Evolutionary conservation across 2,888 invertebrate genomes (phyloP).

Genomic region (Sesamia inferens): DNA sequence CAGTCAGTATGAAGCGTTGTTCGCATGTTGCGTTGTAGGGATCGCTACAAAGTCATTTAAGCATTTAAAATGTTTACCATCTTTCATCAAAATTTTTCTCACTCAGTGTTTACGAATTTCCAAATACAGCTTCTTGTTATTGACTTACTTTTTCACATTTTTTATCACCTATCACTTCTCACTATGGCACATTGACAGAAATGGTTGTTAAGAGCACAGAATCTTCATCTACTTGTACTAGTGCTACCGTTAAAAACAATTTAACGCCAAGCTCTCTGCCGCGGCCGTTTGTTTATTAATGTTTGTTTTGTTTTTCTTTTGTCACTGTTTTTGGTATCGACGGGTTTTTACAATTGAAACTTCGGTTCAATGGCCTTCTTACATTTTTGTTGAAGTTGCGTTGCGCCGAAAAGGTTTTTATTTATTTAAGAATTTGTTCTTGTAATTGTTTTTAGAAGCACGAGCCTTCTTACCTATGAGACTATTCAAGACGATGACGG

Average conservation of each 20-base stretch:
- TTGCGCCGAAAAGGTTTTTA: constrained; percentile 4
- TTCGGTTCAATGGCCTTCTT: constrained; percentile 51
- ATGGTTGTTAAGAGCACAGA: constrained; percentile 31
- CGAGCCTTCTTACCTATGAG: not conserved
- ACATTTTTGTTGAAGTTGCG: constrained; percentile 21
- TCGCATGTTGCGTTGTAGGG: too few species aligned
- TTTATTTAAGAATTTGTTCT: constrained; percentile 15
- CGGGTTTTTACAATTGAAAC: constrained; percentile 26
- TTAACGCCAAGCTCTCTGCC: constrained; percentile 48
- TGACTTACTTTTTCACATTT: not conserved
- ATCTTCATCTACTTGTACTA: constrained; percentile 23
- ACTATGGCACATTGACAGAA: constrained; percentile 13
- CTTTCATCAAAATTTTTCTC: constrained; percentile 14
- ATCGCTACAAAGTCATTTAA: too few species aligned
- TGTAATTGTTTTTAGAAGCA: constrained; percentile 9
- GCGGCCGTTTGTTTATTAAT: constrained; percentile 46
- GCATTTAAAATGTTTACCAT: too few species aligned
- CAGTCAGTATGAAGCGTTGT: too few species aligned
- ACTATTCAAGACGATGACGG: not conserved
- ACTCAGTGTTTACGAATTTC: constrained; percentile 1
- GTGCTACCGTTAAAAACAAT: constrained; percentile 54
- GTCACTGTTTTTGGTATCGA: constrained; percentile 53
- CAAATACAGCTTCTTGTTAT: not conserved
- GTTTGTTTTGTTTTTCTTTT: constrained; percentile 58
- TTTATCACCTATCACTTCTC: constrained; percentile 5